Percentiles rank a stretch among this genome's conserved stretches.
phyloP scores from a whole-genome alignment of 2,888 invertebrate genomes.

The Drosophila nigricruria region DNA sequence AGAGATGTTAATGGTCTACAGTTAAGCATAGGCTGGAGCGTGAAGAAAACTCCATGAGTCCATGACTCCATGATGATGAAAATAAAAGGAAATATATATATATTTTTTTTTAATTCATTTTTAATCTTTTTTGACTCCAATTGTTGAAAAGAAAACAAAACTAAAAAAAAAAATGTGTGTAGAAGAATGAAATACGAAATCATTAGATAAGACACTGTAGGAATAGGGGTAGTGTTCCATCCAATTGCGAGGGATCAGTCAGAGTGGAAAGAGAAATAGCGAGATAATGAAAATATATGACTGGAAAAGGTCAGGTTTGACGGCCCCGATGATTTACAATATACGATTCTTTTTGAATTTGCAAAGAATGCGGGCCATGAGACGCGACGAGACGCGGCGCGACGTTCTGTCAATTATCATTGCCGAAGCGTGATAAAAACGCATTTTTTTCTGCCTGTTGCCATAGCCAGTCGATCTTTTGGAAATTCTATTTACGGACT shows the following conservation, averaged over 20 bases:
- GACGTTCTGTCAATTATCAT: constrained; percentile 47
- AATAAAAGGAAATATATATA: constrained; percentile 33
- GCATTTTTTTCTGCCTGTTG: constrained; percentile 44
- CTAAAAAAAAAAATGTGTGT: constrained; percentile 14
- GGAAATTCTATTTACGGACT: constrained; percentile 71
- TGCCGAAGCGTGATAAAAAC: constrained; percentile 57
- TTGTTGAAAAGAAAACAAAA: constrained; percentile 1
- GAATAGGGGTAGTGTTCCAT: constrained; percentile 15
- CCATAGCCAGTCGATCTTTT: constrained; percentile 31
- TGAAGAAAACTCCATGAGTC: constrained; percentile 18
- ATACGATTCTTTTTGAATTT: constrained; percentile 21
- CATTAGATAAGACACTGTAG: constrained; percentile 24
- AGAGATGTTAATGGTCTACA: constrained; percentile 46
- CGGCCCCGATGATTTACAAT: constrained; percentile 35
- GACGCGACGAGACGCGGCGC: constrained; percentile 26
- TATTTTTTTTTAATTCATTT: constrained; percentile 6
- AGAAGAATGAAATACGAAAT: constrained; percentile 8
- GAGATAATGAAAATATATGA: constrained; percentile 10
- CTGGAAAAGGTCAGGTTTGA: constrained; percentile 42
- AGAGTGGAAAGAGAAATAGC: neutral
- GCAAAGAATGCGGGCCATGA: constrained; percentile 50
- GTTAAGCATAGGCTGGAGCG: constrained; percentile 35
- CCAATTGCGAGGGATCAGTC: constrained; percentile 23
- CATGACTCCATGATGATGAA: constrained; percentile 6
- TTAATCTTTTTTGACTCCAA: constrained; percentile 19